Percentiles rank a stretch among this genome's conserved stretches.
These are phyloP conservation scores for Hydroisotoma schaefferi DNA, from an alignment of 2,888 invertebrate genomes.

Conservation along the genomic window DNA sequence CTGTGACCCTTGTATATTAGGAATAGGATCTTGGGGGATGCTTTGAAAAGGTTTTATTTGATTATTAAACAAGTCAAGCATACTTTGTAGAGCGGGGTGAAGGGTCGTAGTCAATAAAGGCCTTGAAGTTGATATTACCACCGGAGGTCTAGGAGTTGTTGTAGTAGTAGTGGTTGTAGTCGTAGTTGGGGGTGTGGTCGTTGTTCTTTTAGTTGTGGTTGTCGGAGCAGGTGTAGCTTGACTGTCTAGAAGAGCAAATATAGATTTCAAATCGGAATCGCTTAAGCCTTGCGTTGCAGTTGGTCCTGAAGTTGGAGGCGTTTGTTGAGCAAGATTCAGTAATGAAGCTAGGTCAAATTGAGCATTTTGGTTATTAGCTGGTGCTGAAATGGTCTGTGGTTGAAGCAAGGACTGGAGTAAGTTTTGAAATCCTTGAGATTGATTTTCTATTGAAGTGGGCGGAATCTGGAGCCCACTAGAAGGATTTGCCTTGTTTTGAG, in stretches of 20 bases:
- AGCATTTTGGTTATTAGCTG: background rate
- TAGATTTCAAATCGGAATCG: conserved; percentile 38
- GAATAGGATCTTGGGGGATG: conserved; percentile 5
- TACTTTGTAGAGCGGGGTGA: conserved; percentile 30
- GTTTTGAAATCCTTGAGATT: background rate
- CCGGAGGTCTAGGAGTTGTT: conserved; percentile 1
- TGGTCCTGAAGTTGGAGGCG: background rate
- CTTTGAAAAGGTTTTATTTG: conserved; percentile 12
- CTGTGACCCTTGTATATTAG: conserved; percentile 8
- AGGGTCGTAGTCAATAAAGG: conserved; percentile 18
- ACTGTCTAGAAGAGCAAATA: conserved; percentile 36
- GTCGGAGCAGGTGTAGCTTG: conserved; percentile 17
- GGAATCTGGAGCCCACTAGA: background rate
- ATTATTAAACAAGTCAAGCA: conserved; percentile 31
- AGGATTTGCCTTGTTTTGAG: background rate
- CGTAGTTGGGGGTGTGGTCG: conserved; percentile 4
- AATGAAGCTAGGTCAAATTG: background rate
- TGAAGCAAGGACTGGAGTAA: background rate
- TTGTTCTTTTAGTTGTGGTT: background rate
- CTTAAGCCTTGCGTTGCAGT: conserved; percentile 19
- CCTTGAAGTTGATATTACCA: conserved; percentile 5
- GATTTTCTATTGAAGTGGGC: background rate
- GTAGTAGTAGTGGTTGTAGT: conserved; percentile 25
- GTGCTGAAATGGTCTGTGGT: background rate
- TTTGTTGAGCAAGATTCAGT: background rate